Percentiles rank a stretch among this genome's conserved stretches.
Conservation (phyloP, 2,797 vertebrate genomes). For the Manis javanica region DNA sequence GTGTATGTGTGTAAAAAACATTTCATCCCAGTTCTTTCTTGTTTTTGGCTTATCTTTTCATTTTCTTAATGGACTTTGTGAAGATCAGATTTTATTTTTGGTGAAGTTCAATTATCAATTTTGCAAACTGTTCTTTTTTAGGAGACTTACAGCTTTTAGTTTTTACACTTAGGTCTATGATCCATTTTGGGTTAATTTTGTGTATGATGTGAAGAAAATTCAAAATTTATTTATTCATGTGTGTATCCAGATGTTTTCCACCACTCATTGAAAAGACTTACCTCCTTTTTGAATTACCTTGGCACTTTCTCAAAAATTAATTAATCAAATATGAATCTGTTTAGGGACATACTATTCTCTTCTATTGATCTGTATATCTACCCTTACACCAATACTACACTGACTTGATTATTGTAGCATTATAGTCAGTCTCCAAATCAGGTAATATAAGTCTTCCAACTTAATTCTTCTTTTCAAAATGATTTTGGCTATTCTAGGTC, state of each 20-base stretch:
- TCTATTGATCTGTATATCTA: neutral
- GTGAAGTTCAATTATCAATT: neutral
- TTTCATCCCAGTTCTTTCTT: neutral
- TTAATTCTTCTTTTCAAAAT: conserved; percentile 33
- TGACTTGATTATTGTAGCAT: neutral
- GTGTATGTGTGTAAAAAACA: neutral
- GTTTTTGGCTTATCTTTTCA: neutral
- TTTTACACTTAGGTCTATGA: neutral
- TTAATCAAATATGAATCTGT: neutral
- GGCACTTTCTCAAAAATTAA: neutral
- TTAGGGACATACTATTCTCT: neutral
- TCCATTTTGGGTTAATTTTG: conserved; percentile 38
- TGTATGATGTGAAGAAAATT: neutral
- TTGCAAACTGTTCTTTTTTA: neutral
- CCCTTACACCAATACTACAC: neutral
- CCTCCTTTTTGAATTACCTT: neutral
- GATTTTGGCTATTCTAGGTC: neutral
- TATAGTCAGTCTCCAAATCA: neutral
- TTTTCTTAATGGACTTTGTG: conserved; percentile 5
- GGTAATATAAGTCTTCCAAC: neutral
- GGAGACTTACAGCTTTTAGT: neutral
- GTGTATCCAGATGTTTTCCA: neutral
- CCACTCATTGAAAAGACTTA: neutral
- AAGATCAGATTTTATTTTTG: conserved; percentile 24
- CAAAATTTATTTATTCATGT: conserved; percentile 1